phyloP scores from a whole-genome alignment of 23 tunicate genomes.

The Diplosoma virens region DNA sequence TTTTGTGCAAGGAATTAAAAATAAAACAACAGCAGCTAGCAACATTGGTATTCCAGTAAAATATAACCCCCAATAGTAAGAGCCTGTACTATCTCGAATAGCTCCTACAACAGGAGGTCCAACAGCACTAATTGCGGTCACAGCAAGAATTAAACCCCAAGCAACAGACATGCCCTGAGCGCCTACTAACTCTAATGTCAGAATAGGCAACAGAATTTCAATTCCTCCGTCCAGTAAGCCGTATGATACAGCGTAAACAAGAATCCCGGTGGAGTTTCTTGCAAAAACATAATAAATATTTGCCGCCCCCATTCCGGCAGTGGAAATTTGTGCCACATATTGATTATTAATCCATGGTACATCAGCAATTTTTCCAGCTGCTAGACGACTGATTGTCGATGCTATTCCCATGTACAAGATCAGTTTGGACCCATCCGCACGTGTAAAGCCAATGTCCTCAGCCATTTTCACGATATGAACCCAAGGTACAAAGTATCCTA shows the following conservation, averaged over 20 bases:
- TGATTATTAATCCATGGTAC: conserved; percentile 58
- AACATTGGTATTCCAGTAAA: conserved; percentile 88
- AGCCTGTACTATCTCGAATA: conserved; percentile 42
- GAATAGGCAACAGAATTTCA: conserved; percentile 81
- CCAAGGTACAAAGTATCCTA: conserved; percentile 89
- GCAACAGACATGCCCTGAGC: conserved; percentile 77
- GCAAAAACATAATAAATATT: conserved; percentile 43
- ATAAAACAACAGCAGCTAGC: conserved; percentile 46
- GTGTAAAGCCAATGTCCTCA: neutral
- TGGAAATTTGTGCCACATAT: conserved; percentile 52
- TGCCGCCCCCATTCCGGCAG: conserved; percentile 50
- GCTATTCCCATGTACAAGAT: conserved; percentile 76
- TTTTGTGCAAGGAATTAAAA: conserved; percentile 84
- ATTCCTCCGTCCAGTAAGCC: conserved; percentile 89
- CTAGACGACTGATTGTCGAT: conserved; percentile 56
- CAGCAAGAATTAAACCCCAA: conserved; percentile 90
- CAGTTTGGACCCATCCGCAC: conserved; percentile 44
- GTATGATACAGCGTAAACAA: conserved; percentile 33
- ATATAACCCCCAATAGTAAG: conserved; percentile 63
- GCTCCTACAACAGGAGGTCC: conserved; percentile 95
- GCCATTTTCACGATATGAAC: conserved; percentile 57
- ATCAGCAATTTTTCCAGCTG: conserved; percentile 71
- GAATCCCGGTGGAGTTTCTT: neutral
- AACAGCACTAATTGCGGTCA: conserved; percentile 63
- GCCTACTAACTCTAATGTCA: conserved; percentile 94